Evolutionary conservation across 2,888 invertebrate species (phyloP), one percentile per base, ranked within the genome.

Genomic region (Tricholauxania praeusta): DNA sequence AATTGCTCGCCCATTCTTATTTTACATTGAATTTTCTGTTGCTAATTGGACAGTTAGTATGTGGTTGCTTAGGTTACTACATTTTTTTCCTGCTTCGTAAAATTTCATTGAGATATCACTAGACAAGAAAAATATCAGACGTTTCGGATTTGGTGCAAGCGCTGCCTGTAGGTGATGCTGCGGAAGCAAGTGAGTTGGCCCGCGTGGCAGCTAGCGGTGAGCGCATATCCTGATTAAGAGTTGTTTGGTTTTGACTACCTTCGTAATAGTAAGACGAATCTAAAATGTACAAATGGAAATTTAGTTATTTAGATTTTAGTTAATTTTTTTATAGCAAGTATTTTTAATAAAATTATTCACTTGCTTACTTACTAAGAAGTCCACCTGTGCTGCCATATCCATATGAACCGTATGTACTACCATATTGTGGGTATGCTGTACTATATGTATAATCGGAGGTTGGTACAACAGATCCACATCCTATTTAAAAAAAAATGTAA

Each of bases 101-200:
- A 49, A 53, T 59, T 17, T 53, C 59, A 48, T 48, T 32, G 12
- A 71, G 63, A 47, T 76, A 64, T 49, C 72, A 82, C 83, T 86
- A 86, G 77, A 86, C 86, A 65, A 87, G 82, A 79, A 87, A 87
- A 74, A 87, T 85, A 66, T 87, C 87, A 17, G 86, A 85, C 52
- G 86, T 79, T 76, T 92, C 92, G 75, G 90, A 89, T 84, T 92
- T 92, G 75, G 91, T 89, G 85, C 92, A 92, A 74, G 92, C 92
- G 84, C 92, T 92, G 78, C 92, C 92, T 76, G 92, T 92, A 55
- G 92, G 92, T 57, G 92, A 92, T 60, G 92, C 91, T 48, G 92
- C 92, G 74, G 91, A 91, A 10, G 92, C 92, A 72, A 92, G 88
- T 39, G 92, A 92, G 83, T 92, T 92, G 47, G 92, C 92, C 78